phyloP scores from a whole-genome alignment of 2,113 vertebrate genomes.

The Lanius ludovicianus region DNA sequence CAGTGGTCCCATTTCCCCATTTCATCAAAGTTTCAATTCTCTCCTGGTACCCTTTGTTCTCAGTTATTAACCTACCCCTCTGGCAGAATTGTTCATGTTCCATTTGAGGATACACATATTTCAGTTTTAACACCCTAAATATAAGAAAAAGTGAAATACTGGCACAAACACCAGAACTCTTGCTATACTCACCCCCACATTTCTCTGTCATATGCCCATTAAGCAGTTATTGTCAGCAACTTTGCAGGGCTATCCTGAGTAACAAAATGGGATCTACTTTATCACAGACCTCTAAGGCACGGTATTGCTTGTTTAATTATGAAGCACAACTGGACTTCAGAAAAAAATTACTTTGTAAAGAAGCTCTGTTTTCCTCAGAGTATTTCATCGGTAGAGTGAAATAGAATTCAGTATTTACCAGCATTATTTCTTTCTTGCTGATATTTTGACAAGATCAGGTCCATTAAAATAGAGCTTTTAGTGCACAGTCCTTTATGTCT shows the following conservation, averaged over 20 bases:
- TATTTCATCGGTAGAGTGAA: background rate
- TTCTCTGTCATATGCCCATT: background rate
- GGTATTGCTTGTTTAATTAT: conserved; percentile 6
- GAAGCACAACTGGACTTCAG: background rate
- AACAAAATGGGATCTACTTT: conserved; percentile 7
- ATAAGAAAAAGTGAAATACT: background rate
- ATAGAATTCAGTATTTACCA: conserved; percentile 17
- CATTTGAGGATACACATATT: background rate
- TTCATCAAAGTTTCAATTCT: background rate
- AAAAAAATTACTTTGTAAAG: background rate
- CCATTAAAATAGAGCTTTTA: conserved; percentile 70
- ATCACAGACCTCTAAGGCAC: background rate
- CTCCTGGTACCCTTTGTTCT: background rate
- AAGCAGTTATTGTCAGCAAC: background rate
- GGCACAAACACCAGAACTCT: background rate
- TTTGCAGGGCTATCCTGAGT: background rate
- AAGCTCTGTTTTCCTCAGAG: background rate
- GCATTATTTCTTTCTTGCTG: background rate
- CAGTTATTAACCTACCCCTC: background rate
- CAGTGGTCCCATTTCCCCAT: background rate
- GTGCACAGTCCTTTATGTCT: conserved; percentile 37
- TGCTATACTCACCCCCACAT: background rate
- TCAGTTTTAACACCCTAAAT: background rate
- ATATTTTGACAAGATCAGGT: conserved; percentile 58
- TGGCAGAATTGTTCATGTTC: background rate